Percentiles rank a stretch among this genome's conserved stretches.
Evolutionary conservation across 2,113 vertebrate species (phyloP).

Genomic region (Pygoscelis antarcticus): DNA sequence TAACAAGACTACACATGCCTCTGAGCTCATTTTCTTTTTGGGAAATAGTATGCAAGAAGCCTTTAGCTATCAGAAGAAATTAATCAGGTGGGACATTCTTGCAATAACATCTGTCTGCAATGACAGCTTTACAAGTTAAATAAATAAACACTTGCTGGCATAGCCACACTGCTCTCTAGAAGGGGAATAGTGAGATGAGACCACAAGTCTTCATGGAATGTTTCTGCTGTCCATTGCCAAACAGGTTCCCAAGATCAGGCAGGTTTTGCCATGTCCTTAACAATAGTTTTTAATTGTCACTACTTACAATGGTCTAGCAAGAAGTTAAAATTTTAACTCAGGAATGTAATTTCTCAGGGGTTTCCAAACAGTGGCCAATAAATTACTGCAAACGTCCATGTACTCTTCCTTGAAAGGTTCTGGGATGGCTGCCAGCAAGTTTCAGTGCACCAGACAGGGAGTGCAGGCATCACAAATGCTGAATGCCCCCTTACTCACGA

Average conservation of each 20-base stretch:
- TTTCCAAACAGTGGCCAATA: neutral
- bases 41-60: constrained; percentile 14
- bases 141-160: constrained; percentile 4
- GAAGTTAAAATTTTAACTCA: constrained; percentile 8
- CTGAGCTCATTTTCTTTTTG: neutral
- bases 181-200: neutral
- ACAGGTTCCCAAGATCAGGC: neutral
- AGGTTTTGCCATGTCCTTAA: neutral
- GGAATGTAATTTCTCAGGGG: neutral
- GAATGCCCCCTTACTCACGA: neutral
- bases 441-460: neutral
- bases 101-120: neutral
- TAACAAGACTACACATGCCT: neutral
- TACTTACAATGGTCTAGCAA: neutral
- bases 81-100: neutral
- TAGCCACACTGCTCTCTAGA: neutral
- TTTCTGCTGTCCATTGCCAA: neutral
- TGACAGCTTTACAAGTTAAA: constrained; percentile 14
- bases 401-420: constrained; percentile 6
- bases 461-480: neutral
- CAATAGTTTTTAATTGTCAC: neutral
- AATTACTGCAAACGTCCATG: neutral
- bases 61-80: neutral
- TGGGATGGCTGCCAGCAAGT: constrained; percentile 15
- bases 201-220: neutral